Conservation (phyloP, 2,888 invertebrate genomes). For the Halictus quadricinctus region DNA sequence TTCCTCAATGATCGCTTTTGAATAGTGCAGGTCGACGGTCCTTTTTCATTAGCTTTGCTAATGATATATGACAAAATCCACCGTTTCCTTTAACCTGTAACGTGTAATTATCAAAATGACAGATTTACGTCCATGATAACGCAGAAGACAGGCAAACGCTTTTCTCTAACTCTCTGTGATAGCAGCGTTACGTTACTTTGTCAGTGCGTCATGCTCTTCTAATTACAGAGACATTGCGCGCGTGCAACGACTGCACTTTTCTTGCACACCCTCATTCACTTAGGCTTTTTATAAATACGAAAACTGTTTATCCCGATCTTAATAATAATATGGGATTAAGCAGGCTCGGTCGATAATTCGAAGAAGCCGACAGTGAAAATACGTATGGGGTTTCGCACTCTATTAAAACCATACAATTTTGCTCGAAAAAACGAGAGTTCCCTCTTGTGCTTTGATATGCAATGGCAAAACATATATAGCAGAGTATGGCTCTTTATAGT, state of each 20-base stretch:
- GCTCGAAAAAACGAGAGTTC: background rate
- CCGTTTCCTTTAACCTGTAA: slow-evolving; percentile 56
- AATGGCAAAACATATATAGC: background rate
- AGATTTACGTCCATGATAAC: slow-evolving; percentile 60
- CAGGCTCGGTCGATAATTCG: background rate
- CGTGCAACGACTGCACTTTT: background rate
- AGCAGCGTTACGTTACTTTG: slow-evolving; percentile 19
- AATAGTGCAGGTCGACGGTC: background rate
- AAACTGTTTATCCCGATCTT: background rate
- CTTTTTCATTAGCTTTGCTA: slow-evolving; percentile 4
- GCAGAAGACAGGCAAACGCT: slow-evolving; percentile 35
- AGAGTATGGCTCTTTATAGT: background rate
- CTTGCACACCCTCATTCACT: background rate
- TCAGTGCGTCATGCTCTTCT: slow-evolving; percentile 15
- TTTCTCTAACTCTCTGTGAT: slow-evolving; percentile 29
- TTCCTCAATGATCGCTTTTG: slow-evolving; percentile 14
- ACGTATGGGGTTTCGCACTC: background rate
- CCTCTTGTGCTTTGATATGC: background rate
- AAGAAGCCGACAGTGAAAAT: background rate
- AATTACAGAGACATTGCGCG: slow-evolving; percentile 15
- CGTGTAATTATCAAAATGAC: slow-evolving; percentile 62
- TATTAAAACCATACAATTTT: background rate
- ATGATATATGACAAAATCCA: slow-evolving; percentile 22
- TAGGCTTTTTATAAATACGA: background rate
- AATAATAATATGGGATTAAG: slow-evolving; percentile 9